Evolutionary conservation across 1,140 invertebrate species (phyloP), one percentile per base, ranked within the genome.

Genomic region (Drosophila insularis): DNA sequence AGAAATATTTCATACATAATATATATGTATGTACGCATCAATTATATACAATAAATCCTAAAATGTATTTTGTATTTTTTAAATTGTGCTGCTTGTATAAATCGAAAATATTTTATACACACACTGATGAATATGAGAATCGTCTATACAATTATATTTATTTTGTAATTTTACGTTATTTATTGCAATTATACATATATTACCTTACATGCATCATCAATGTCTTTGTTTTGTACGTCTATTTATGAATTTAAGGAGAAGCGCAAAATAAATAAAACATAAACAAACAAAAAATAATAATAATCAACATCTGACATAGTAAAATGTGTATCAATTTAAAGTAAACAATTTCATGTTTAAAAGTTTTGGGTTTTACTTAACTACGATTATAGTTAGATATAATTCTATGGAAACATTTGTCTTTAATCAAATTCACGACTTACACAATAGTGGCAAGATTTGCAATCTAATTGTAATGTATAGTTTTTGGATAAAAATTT

Each of bases 81-180:
- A 80, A 87, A 77, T 80, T 84, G 84, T 89, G 84, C 80, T 68
- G 84, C 80, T 89, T 87, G 82, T 87, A 87, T 82, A 82, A 81
- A 87, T 59, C 60, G 50, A 5, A 71, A 32, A 74, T 78, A 74
- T 89, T 87, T 82, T 89, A 89, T 78, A 89, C 84, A 89, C 84
- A 89, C 84, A 75, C 72, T 39, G 23, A 31, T 39, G 10, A 31
- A 62, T 62, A 60, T 60, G 54, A 76, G 69, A 89, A 79, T 86
- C 72, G 84, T 86, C 84, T 73, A 68, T 78, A 78, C 75, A 77
- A 67, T 62, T 76, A 77, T 67, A 61, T 37, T 40, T 43, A 61
- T 58, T 59, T 89, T 89, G 73, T 89, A 89, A 84, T 89, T 89
- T 86, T 89, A 89, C 73, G 73, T 89, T 89, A 89, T 89, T 89